Evolutionary conservation across 2,888 invertebrate species (phyloP), one percentile per base, ranked within the genome.

Genomic region (Patella pellucida): DNA sequence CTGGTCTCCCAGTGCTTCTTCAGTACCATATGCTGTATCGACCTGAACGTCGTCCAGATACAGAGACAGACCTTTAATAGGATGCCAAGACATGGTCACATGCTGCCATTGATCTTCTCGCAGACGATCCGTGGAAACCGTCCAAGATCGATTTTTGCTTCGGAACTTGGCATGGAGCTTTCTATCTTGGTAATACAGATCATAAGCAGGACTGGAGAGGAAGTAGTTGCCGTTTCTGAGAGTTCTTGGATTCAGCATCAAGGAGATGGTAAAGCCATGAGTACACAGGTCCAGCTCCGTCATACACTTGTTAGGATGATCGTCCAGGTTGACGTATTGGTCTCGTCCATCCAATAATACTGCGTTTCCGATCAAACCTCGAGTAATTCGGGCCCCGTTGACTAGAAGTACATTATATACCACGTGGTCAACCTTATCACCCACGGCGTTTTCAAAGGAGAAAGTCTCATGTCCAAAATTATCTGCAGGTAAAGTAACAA

Each of bases 71-170:
- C 90, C 90, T 31, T 85, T 85, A 2, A 82, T 82, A 2, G 83
- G 85, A 72, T 88, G 85, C 90, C 90, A 90, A 19, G 89, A 85
- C 76, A 89, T 69, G 52, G 88, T 85, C 11, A 90, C 81, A 19
- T 83, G 83, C 74, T 89, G 87, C 90, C 90, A 90, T 12, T 83
- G 75, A 51, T 85, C 80, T 16, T 78, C 73, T 14, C 72, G 76
- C 52, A 89, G 73, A 15, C 75, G 73, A 27, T 82, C 77, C 2
- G 88, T 85, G 3, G 81, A 77, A 7, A 87, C 85, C 9, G 82
- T 81, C 90, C 90, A 90, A 1, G 81, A 77, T 71, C 82, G 85
- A 0, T 80, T 82, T 7, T 76, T 68, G 4, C 82, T 79, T 52
- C 77, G 77, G 76, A 88, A 87, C 69, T 82, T 84, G n/a, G 87